These are phyloP conservation scores for Regulus satrapa DNA, from an alignment of 2,113 vertebrate species.

Conservation along the genomic window DNA sequence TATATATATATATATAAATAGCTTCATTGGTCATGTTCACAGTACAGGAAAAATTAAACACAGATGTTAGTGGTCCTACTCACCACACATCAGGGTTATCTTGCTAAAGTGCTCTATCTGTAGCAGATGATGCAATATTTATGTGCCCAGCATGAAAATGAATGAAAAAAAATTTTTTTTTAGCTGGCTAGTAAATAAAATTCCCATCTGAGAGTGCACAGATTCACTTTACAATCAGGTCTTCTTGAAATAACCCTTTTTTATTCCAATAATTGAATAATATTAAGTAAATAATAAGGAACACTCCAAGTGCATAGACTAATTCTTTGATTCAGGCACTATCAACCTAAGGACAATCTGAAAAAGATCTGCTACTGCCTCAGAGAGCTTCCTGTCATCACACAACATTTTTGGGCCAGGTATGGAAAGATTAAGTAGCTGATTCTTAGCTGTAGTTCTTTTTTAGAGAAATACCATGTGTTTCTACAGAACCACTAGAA, in stretches of 20 bases:
- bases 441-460: neutral
- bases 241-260: neutral
- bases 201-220: neutral
- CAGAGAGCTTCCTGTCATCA: neutral
- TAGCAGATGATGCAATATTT: neutral
- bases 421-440: neutral
- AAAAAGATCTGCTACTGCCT: accelerated
- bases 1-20: no score
- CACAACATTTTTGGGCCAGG: neutral
- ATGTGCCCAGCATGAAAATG: neutral
- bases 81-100: neutral
- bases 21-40: neutral
- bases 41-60: neutral
- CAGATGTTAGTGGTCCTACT: neutral
- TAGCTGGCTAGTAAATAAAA: neutral
- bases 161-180: neutral
- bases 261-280: neutral
- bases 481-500: neutral
- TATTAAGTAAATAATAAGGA: neutral
- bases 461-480: neutral
- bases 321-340: neutral
- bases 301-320: neutral
- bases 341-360: neutral
- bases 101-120: neutral
- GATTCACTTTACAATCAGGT: neutral